phyloP scores from a whole-genome alignment of 35 echinoderm and acorn worm genomes.

The Ophioderma brevispina region DNA sequence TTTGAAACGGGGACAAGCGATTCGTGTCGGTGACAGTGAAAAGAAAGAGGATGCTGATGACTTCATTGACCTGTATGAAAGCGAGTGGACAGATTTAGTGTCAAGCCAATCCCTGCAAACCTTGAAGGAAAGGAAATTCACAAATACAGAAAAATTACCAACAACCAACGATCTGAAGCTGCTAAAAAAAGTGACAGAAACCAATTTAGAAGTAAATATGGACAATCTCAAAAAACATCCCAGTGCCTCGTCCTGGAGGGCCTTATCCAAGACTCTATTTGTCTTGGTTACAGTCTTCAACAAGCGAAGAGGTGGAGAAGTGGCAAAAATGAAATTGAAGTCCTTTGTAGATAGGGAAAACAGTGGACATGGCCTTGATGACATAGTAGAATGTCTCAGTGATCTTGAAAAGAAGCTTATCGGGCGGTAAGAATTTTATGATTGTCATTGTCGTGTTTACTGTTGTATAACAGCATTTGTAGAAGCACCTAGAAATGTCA shows the following conservation, averaged over 20 bases:
- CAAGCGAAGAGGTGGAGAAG: neutral
- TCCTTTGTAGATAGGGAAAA: neutral
- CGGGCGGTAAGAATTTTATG: no score
- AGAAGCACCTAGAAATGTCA: no score
- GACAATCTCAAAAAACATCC: neutral
- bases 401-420: no score
- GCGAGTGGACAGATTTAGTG: conserved; percentile 2
- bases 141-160: neutral
- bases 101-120: neutral
- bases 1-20: conserved; percentile 27
- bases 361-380: neutral
- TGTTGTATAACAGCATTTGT: no score
- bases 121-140: neutral
- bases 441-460: no score
- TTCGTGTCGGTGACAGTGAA: neutral
- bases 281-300: neutral
- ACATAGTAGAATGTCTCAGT: no score
- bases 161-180: neutral
- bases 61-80: neutral
- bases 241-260: neutral
- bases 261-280: neutral
- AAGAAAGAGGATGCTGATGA: neutral
- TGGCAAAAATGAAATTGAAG: neutral
- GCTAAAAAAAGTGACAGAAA: neutral
- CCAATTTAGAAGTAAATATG: neutral